These are phyloP conservation scores for Balearica regulorum DNA, from an alignment of 2,797 vertebrate genomes.

Conservation along the genomic window DNA sequence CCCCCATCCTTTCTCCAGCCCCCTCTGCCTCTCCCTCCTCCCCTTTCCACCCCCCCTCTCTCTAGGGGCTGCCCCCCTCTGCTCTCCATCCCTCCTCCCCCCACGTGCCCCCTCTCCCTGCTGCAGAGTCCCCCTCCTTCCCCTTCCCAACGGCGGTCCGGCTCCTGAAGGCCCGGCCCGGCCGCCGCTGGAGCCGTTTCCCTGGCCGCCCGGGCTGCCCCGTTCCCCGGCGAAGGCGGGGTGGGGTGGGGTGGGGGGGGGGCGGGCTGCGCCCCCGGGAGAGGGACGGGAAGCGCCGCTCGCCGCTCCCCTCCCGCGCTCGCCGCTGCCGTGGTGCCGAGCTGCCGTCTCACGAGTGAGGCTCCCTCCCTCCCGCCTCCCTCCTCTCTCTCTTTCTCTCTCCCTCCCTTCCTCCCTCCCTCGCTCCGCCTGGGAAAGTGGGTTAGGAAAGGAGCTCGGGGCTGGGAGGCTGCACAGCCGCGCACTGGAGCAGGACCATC, in stretches of 20 bases:
- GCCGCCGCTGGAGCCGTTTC: slow-evolving; percentile 82
- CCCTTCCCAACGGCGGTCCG: neutral
- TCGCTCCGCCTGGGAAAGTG: slow-evolving; percentile 77
- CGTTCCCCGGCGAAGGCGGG: neutral
- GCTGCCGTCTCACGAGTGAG: slow-evolving; percentile 39
- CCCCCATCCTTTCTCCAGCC: neutral
- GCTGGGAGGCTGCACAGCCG: slow-evolving; percentile 56
- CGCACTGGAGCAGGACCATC: slow-evolving; percentile 61
- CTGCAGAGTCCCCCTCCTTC: neutral
- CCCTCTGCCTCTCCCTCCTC: neutral
- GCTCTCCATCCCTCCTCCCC: neutral
- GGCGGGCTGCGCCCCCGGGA: neutral
- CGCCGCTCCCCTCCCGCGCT: neutral
- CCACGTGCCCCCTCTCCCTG: neutral
- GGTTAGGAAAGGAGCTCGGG: slow-evolving; percentile 73
- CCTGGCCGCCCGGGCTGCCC: slow-evolving; percentile 79
- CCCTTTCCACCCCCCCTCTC: neutral
- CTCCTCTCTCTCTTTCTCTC: neutral
- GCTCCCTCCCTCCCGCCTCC: neutral
- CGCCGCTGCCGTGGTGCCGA: slow-evolving; percentile 8
- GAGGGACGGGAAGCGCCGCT: neutral
- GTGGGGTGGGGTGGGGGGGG: neutral
- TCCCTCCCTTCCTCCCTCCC: neutral
- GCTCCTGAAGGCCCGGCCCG: slow-evolving; percentile 47
- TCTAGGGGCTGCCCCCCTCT: neutral